These are phyloP conservation scores for Zapornia atra DNA, from an alignment of 2,113 vertebrate species.

Conservation along the genomic window DNA sequence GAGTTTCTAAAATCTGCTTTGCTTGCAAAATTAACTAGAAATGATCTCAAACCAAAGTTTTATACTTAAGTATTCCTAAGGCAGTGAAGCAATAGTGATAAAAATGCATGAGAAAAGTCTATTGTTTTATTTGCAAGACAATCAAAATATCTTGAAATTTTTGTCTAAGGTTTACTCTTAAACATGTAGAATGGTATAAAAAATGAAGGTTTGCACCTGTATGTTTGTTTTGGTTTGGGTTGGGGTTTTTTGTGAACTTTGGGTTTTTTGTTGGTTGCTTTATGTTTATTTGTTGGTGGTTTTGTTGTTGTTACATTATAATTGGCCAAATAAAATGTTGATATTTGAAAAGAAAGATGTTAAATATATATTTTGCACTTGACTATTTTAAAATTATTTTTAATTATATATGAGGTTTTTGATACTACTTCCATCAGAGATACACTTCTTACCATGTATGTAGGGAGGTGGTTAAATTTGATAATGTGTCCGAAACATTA, in stretches of 20 bases:
- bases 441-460: background rate
- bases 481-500: background rate
- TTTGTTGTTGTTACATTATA: background rate
- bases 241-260: background rate
- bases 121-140: background rate
- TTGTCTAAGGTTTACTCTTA: background rate
- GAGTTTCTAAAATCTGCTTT: background rate
- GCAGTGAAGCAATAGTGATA: background rate
- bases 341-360: background rate
- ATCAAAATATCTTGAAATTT: background rate
- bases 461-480: background rate
- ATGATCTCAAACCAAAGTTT: background rate
- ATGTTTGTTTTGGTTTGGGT: background rate
- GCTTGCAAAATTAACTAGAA: background rate
- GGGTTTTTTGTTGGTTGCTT: background rate
- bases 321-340: background rate
- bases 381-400: background rate
- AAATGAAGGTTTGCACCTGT: background rate
- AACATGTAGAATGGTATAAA: background rate
- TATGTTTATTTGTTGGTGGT: rapidly evolving
- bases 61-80: background rate
- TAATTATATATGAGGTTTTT: background rate
- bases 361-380: background rate
- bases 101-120: background rate
- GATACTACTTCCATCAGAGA: background rate